Evolutionary conservation across 2,113 vertebrate genomes (phyloP).

Genomic region (Sakesphorus luctuosus): DNA sequence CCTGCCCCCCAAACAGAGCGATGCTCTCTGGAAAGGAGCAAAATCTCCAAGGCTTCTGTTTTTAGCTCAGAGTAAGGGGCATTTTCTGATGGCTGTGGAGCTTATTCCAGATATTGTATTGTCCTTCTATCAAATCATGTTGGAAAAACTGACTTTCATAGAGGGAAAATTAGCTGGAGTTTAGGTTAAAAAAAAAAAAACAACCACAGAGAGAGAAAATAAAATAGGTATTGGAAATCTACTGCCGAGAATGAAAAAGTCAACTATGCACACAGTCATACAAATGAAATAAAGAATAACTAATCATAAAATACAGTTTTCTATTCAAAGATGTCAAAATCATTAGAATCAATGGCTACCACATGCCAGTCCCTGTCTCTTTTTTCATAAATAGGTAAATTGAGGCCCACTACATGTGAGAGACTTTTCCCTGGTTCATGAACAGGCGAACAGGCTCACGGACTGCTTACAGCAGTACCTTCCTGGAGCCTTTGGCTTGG

Average conservation of each 20-base stretch:
- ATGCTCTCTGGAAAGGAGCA: conserved; percentile 9
- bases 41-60: conserved; percentile 1
- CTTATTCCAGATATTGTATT: not conserved
- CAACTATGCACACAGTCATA: not conserved
- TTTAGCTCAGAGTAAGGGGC: conserved; percentile 8
- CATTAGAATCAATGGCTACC: not conserved
- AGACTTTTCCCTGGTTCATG: not conserved
- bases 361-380: accelerated
- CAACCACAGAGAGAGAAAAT: not conserved
- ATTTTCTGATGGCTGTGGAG: conserved; percentile 30
- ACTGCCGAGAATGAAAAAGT: not conserved
- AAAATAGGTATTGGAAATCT: conserved; percentile 26
- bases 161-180: not conserved
- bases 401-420: accelerated
- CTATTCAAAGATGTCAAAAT: not conserved
- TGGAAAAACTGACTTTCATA: conserved; percentile 18
- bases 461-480: not conserved
- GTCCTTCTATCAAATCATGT: conserved; percentile 11
- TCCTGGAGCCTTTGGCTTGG: not conserved
- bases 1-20: not conserved
- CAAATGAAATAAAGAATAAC: not conserved
- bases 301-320: not conserved
- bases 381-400: not conserved
- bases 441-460: not conserved
- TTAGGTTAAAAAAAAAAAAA: not conserved